A percentile compares a stretch with the other conserved stretches of the same genome.
Evolutionary conservation across 2,888 invertebrate genomes (phyloP).

Genomic region (Cerastis leucographa): DNA sequence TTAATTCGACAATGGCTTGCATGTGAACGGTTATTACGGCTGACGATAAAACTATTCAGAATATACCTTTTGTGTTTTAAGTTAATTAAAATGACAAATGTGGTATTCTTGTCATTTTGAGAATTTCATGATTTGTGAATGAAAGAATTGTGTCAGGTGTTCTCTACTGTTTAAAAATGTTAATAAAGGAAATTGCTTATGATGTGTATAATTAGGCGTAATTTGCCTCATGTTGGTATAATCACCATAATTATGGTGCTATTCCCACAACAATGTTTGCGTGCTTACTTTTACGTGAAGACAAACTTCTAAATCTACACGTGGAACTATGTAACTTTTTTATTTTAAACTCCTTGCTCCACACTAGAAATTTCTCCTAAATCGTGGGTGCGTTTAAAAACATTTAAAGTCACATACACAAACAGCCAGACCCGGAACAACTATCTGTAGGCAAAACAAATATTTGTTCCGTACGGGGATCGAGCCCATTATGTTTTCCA

Average conservation of each 20-base stretch:
- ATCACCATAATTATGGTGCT: not conserved
- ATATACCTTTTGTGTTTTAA: constrained; percentile 63
- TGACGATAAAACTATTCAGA: constrained; percentile 57
- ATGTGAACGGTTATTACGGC: constrained; percentile 65
- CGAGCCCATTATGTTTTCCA: not conserved
- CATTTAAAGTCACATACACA: not conserved
- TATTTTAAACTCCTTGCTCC: too few relatives aligned
- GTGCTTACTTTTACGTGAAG: not conserved
- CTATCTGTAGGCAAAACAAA: not conserved
- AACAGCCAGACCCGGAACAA: not conserved
- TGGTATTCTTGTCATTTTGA: constrained; percentile 59
- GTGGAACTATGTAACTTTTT: too few relatives aligned
- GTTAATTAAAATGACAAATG: constrained; percentile 69
- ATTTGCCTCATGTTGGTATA: constrained; percentile 12
- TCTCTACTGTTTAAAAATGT: constrained; percentile 37
- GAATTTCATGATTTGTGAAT: constrained; percentile 59
- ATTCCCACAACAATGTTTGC: constrained; percentile 26
- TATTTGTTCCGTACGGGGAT: too few relatives aligned
- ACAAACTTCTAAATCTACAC: constrained; percentile 10
- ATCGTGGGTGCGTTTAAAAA: too few relatives aligned
- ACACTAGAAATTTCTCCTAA: too few relatives aligned
- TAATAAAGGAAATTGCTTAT: constrained; percentile 41
- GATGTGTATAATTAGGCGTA: constrained; percentile 32
- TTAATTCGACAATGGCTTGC: constrained; percentile 64
- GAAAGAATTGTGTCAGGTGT: constrained; percentile 63